Evolutionary conservation across 2,113 vertebrate genomes (phyloP).

Genomic region (Poeciliopsis retropinna): DNA sequence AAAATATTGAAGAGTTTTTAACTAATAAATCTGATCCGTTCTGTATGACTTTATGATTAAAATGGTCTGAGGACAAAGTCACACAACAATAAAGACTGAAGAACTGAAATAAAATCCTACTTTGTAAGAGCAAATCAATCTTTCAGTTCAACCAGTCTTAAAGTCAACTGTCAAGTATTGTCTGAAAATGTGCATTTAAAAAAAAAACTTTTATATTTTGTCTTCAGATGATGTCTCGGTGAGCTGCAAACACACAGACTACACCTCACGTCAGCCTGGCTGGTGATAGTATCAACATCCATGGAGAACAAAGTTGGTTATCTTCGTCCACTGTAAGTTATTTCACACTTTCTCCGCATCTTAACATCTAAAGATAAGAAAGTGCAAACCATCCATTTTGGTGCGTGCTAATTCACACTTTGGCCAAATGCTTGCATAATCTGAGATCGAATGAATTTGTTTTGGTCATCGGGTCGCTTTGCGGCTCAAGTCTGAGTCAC

Average conservation of each 20-base stretch:
- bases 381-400: background rate
- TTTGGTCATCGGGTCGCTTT: constrained; percentile 16
- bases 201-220: background rate
- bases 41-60: background rate
- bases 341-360: background rate
- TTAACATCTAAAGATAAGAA: background rate
- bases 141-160: background rate
- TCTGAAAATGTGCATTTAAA: background rate
- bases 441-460: background rate
- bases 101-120: too few relatives aligned
- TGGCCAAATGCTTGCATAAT: background rate
- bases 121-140: too few relatives aligned
- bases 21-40: background rate
- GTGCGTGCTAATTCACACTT: background rate
- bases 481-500: constrained; percentile 17
- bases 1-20: too few relatives aligned
- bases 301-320: background rate
- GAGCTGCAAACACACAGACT: background rate
- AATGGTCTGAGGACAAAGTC: background rate
- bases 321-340: background rate
- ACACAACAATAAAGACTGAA: background rate
- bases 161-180: background rate
- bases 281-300: background rate
- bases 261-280: background rate
- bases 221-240: background rate